These are phyloP conservation scores for Solenodon paradoxus DNA, from an alignment of 2,113 vertebrate genomes.

Conservation along the genomic window DNA sequence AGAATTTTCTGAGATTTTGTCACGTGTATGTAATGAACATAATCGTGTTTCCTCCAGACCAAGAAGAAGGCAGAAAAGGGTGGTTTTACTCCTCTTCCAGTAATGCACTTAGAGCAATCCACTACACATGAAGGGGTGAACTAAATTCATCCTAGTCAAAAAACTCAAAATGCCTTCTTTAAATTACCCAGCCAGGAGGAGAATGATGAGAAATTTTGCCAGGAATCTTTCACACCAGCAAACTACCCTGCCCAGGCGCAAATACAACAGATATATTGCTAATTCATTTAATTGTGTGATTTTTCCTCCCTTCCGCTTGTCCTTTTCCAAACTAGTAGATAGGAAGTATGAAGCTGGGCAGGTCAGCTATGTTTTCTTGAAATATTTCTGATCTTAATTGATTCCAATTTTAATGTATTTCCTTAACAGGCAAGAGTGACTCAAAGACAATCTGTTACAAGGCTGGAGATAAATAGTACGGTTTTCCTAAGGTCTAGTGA, in stretches of 20 bases:
- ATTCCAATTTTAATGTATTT: neutral
- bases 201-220: neutral
- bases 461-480: neutral
- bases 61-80: neutral
- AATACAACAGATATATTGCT: neutral
- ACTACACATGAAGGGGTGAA: neutral
- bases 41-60: neutral
- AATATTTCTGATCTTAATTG: neutral
- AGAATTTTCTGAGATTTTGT: neutral
- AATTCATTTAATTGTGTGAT: neutral
- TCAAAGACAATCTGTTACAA: neutral
- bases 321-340: neutral
- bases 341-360: neutral
- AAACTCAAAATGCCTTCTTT: conserved; percentile 18
- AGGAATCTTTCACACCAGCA: neutral
- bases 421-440: neutral
- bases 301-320: neutral
- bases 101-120: neutral
- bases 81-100: neutral
- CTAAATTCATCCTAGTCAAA: neutral
- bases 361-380: neutral
- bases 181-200: neutral
- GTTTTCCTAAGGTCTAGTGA: neutral
- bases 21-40: neutral
- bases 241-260: neutral